Conservation (phyloP, 2,797 vertebrate species). For the Onychomys leucogaster region DNA sequence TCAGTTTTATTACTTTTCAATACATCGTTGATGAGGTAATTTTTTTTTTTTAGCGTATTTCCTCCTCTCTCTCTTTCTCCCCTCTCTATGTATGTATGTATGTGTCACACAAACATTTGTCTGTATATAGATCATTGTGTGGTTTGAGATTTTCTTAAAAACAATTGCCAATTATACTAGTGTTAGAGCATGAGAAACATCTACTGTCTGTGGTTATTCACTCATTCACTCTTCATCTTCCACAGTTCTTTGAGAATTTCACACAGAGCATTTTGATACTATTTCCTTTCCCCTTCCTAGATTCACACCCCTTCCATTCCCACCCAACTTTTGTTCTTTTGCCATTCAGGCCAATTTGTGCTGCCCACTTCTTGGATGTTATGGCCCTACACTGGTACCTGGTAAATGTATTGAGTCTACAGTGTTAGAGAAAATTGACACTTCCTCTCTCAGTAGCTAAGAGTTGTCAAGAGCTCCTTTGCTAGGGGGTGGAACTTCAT, state of each 20-base stretch:
- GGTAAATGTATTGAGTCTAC: not conserved
- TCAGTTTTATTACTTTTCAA: not conserved
- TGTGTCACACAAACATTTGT: not conserved
- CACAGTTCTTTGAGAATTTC: not conserved
- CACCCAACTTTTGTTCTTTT: not conserved
- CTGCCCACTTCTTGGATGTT: not conserved
- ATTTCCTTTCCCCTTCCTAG: not conserved
- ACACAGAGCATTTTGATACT: not conserved
- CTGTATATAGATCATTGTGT: not conserved
- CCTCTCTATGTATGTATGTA: too few relatives aligned
- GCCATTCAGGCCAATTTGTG: not conserved
- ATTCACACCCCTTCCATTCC: not conserved
- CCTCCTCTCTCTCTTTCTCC: too few relatives aligned
- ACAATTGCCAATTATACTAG: not conserved
- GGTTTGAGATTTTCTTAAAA: constrained; percentile 37
- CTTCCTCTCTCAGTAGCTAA: not conserved
- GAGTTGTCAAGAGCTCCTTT: not conserved
- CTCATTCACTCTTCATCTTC: not conserved
- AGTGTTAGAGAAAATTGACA: not conserved
- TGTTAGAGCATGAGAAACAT: constrained; percentile 29
- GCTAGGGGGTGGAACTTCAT: not conserved
- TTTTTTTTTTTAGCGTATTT: not conserved
- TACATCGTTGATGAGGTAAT: not conserved
- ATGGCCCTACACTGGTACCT: not conserved
- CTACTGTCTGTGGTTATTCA: not conserved